phyloP scores from a whole-genome alignment of 2,113 vertebrate genomes.

The Leptodactylus fuscus region DNA sequence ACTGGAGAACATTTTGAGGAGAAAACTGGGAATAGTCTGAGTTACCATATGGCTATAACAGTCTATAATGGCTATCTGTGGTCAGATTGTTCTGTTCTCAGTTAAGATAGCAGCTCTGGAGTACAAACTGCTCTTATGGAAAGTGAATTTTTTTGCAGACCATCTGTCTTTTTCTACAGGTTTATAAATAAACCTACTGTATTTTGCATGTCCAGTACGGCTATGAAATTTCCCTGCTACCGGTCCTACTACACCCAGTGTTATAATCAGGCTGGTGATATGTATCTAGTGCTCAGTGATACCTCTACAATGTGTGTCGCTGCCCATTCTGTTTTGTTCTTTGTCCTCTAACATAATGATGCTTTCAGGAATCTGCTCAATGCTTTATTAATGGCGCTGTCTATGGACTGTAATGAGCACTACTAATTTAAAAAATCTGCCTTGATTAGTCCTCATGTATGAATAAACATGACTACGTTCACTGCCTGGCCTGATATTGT shows the following conservation, averaged over 20 bases:
- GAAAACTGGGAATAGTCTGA: no score
- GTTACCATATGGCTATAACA: no score
- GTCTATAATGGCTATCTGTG: no score
- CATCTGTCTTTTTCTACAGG: no score
- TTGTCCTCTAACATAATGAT: slow-evolving; percentile 19
- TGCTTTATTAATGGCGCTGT: slow-evolving; percentile 54
- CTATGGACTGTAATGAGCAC: slow-evolving; percentile 43
- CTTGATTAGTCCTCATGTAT: slow-evolving; percentile 51
- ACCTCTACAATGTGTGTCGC: neutral
- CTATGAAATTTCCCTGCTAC: neutral
- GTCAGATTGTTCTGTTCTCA: neutral
- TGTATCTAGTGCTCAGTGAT: neutral
- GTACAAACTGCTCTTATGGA: neutral
- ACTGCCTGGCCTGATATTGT: neutral
- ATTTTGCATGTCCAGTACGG: no score
- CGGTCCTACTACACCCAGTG: neutral
- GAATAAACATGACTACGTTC: slow-evolving; percentile 39
- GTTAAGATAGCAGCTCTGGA: neutral
- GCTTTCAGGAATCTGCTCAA: slow-evolving; percentile 18
- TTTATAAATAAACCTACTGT: no score
- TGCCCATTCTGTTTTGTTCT: slow-evolving; percentile 14
- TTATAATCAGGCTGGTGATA: no score
- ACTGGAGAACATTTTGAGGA: no score
- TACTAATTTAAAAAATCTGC: slow-evolving; percentile 53
- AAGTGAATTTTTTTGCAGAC: neutral